Base-by-base conservation (phyloP, 2,888 invertebrate genomes). In the Gastrophysa polygoni region DNA sequence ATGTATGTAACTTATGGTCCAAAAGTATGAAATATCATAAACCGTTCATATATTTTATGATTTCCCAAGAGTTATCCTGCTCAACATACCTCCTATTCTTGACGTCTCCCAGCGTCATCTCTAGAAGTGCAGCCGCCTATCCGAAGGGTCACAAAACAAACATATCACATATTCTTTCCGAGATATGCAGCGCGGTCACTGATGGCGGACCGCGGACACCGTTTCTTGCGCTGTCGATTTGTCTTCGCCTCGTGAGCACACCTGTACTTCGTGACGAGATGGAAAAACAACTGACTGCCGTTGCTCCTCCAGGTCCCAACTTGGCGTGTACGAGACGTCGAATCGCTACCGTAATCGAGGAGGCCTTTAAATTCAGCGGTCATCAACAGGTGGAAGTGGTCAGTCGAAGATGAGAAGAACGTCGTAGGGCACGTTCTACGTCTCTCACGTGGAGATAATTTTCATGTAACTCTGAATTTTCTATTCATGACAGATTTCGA, bases 311-410 rank as follows among this genome's bases (percentile, higher is more conserved):
- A 48, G 17, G 10, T 59, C 44, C 57, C 64, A 44, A 49, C 57
- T 65, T 56, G 65, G 57, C 68, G 58, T 32, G 32, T 61, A 65
- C 64, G 64, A 68, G 65, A 67, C 63, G 47, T 59, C 66, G 64
- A 63, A 68, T 65, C 65, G 68, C 69, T 69, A 68, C 68, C 66
- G 61, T 63, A 63, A 69, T 66, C 63, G 58, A 59, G 49, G 63
- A 57, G 67, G 70, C 60, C 62, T 68, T 70, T 70, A 66, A 67
- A 57, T 64, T 64, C 57, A 57, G 67, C 60, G 58, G 61, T 59
- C 18, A 49, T 54, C 58, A 67, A 59, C 57, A 61, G 52, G 51
- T 61, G 51, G 57, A 21, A 10, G 28, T 11, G 44, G 54, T 43
- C 48, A 47, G 29, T 8, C 29, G 8, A 1, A 8, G 44, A n/a